These are phyloP conservation scores for Drosophila biarmipes DNA, from an alignment of 1,140 invertebrate species.

Conservation along the genomic window DNA sequence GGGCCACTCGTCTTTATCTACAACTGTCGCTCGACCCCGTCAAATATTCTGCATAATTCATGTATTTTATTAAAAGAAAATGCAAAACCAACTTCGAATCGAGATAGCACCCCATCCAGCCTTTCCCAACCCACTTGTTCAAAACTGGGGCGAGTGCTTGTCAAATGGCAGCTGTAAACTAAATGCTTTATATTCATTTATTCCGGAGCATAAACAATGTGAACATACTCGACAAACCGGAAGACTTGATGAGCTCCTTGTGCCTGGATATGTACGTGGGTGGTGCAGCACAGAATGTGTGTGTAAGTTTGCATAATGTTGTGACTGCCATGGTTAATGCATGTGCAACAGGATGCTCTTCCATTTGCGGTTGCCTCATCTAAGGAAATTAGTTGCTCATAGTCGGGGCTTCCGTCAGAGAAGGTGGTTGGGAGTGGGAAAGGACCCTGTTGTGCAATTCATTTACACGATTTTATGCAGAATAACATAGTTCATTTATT, in stretches of 20 bases:
- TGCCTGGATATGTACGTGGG: constrained; percentile 17
- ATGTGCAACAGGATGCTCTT: constrained; percentile 50
- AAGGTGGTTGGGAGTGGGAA: neutral
- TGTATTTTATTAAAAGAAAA: constrained; percentile 68
- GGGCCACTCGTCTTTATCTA: constrained; percentile 12
- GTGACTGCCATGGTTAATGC: constrained; percentile 51
- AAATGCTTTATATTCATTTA: constrained; percentile 76
- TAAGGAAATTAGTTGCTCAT: constrained; percentile 48
- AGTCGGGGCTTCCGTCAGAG: constrained; percentile 24
- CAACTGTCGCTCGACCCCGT: constrained; percentile 15
- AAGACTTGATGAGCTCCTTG: constrained; percentile 32
- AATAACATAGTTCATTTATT: neutral
- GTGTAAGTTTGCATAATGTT: constrained; percentile 47
- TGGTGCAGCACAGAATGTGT: constrained; percentile 16
- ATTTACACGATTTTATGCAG: neutral
- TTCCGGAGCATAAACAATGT: constrained; percentile 55
- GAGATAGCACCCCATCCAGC: neutral
- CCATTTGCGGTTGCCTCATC: constrained; percentile 40
- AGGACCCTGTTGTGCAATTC: neutral
- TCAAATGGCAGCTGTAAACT: constrained; percentile 71
- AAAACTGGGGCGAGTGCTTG: constrained; percentile 46
- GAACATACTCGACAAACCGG: constrained; percentile 49
- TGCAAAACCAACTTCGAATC: constrained; percentile 51
- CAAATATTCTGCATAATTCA: constrained; percentile 69
- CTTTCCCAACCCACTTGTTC: constrained; percentile 1